Conservation (phyloP, 2,888 invertebrate genomes). For the Dusona sp. region DNA sequence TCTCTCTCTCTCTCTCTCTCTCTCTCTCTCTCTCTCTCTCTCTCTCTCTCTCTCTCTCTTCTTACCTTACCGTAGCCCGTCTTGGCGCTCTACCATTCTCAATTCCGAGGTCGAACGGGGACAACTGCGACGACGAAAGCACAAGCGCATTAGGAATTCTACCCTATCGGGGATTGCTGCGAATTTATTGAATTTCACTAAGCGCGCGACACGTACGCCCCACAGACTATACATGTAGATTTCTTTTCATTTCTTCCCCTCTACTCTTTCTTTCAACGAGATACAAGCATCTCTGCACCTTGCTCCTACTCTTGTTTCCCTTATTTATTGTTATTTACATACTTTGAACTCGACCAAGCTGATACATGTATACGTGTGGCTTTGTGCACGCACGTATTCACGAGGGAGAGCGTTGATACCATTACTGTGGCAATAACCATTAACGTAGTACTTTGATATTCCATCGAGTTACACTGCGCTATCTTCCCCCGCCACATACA, state of each 20-base stretch:
- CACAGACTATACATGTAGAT: conserved; percentile 17
- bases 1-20: too few species aligned
- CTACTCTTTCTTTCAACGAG: background rate
- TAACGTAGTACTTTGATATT: conserved; percentile 41
- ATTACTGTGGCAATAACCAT: conserved; percentile 55
- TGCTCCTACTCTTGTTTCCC: conserved; percentile 53
- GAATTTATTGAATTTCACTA: conserved; percentile 72
- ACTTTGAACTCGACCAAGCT: conserved; percentile 18
- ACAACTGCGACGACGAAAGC: conserved; percentile 50
- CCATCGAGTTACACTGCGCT: conserved; percentile 24
- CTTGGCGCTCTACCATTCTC: conserved; percentile 52
- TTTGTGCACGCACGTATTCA: background rate
- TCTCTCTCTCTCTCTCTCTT: conserved; percentile 20
- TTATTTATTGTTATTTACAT: conserved; percentile 63
- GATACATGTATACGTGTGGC: background rate
- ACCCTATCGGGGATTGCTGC: conserved; percentile 69
- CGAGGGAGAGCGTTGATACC: conserved; percentile 41
- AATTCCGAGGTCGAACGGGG: conserved; percentile 59
- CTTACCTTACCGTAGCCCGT: conserved; percentile 1
- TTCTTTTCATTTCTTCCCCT: background rate
- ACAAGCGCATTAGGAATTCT: conserved; percentile 71
- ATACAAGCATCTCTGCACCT: conserved; percentile 52
- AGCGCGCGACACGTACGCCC: conserved; percentile 66
- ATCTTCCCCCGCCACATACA: conserved; percentile 25
- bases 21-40: too few species aligned